phyloP scores from a whole-genome alignment of 2,888 invertebrate species.

The Cephus runcator region DNA sequence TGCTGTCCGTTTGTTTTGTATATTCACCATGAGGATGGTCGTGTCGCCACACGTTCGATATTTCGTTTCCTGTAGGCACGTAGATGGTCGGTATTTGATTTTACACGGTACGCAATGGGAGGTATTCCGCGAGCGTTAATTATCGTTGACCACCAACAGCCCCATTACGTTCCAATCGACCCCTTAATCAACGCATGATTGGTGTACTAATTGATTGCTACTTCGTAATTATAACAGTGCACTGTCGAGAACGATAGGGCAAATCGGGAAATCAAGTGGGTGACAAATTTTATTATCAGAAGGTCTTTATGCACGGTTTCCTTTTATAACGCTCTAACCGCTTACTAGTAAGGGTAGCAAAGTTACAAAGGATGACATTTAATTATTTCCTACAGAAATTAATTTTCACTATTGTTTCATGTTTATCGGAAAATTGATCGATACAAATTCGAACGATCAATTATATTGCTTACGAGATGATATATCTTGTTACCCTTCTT shows the following conservation, averaged over 20 bases:
- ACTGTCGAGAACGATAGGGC: constrained; percentile 33
- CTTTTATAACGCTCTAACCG: background rate
- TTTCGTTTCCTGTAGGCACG: constrained; percentile 56
- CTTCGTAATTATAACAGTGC: constrained; percentile 65
- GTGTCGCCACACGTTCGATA: constrained; percentile 43
- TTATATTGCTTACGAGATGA: background rate
- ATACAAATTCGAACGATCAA: background rate
- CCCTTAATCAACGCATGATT: constrained; percentile 66
- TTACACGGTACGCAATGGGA: constrained; percentile 59
- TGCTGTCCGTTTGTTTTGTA: background rate
- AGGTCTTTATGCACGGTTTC: background rate
- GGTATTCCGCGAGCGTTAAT: constrained; percentile 62
- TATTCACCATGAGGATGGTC: background rate
- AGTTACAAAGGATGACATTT: background rate
- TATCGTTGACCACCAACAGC: constrained; percentile 64
- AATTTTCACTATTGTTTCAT: background rate
- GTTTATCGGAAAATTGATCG: background rate
- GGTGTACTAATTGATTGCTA: constrained; percentile 65
- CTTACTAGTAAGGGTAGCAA: background rate
- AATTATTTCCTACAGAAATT: background rate
- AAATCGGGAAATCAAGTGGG: background rate
- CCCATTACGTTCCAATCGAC: constrained; percentile 65
- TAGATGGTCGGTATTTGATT: constrained; percentile 58
- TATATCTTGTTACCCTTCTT: background rate
- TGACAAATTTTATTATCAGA: background rate